Evolutionary conservation across 1,140 invertebrate species (phyloP), one percentile per base, ranked within the genome.

Genomic region (Bombus ignitus): DNA sequence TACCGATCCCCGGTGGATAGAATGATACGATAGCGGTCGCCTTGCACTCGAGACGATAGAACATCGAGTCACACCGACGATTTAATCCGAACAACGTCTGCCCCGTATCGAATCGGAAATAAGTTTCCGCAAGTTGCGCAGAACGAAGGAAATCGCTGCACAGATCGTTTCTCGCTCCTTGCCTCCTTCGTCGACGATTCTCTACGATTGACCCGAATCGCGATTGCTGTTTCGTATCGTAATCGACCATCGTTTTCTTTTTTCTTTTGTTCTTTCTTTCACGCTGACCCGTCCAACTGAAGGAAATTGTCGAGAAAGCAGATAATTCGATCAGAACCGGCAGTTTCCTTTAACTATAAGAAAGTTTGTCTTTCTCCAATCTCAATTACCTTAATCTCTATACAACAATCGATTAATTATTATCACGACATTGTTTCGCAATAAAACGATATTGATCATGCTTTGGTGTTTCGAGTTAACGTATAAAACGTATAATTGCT

Each of bases 41-140:
- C 57, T 57, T 13, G 47, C 25, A 37, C 53, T 59, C 47, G 74
- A 37, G 44, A 75, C 47, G 74, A 39, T 32, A 42, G 39, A 80
- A 81, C 9, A 68, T 47, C 35, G 15, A n/a, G 37, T 42, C 71
- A 44, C 44, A 68, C 73, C 83, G 77, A 35, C 77, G 77, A 87
- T 87, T 87, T 85, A 85, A 87, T 87, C 77, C 72, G 65, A 87
- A 87, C 71, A 87, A 85, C 72, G 68, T 70, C 65, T 77, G 70
- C 3, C 25, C 39, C 59, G 70, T 79, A 79, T 80, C 82, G 76
- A 79, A 35, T 32, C 72, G 77, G 83, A 87, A 87, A 76, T 76
- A 76, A 87, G 86, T 87, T 85, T 72, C 76, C 83, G 57, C 83
- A 47, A 87, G 72, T 87, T 85, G 44, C 42, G 65, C 86, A 68